Evolutionary conservation across 2,888 invertebrate species (phyloP).

Genomic region (Plutella xylostella): DNA sequence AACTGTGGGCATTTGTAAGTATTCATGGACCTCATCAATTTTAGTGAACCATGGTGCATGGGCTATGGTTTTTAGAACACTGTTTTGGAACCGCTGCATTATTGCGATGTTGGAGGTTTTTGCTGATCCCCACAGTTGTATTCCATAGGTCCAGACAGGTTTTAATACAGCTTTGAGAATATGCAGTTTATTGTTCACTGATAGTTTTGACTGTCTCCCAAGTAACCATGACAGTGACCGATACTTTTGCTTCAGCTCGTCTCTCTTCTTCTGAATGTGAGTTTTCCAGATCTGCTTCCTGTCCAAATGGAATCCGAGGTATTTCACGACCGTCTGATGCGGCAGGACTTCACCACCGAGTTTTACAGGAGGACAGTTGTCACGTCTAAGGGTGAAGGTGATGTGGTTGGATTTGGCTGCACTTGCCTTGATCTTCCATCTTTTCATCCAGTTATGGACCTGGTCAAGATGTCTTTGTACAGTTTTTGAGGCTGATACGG

Average conservation of each 20-base stretch:
- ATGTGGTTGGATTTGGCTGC: constrained; percentile 12
- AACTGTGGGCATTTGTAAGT: background rate
- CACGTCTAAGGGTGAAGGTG: constrained; percentile 10
- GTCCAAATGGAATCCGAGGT: constrained; percentile 8
- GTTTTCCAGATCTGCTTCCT: constrained; percentile 5
- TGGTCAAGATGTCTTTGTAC: constrained; percentile 9
- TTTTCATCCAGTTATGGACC: constrained; percentile 11
- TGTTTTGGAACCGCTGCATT: background rate
- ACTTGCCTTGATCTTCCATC: constrained; percentile 14
- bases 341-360: constrained; percentile 2
- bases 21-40: background rate
- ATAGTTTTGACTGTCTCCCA: background rate
- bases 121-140: background rate
- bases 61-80: background rate
- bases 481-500: constrained; percentile 2
- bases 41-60: background rate
- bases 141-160: background rate
- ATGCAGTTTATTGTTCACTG: background rate
- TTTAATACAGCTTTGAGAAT: background rate
- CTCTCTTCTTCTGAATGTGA: constrained; percentile 5
- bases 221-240: background rate
- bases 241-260: background rate
- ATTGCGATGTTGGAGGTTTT: background rate
- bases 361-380: constrained; percentile 7
- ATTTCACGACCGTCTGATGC: constrained; percentile 2